Conservation (phyloP, 2,888 invertebrate genomes). For the Panorpa germanica region DNA sequence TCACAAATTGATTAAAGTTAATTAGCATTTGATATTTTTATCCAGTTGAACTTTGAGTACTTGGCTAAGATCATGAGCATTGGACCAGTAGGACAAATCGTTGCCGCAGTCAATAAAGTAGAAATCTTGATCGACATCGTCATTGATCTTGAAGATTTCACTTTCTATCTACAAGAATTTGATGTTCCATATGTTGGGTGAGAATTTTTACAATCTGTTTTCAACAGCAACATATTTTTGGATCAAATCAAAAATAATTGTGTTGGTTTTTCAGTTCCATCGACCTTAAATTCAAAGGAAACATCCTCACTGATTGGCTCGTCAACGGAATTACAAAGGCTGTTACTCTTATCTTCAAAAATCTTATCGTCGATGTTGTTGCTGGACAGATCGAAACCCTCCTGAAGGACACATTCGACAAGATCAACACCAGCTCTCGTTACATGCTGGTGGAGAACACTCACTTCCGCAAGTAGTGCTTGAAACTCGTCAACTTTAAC, state of each 20-base stretch:
- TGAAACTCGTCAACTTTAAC: too few species aligned
- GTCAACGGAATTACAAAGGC: slow-evolving; percentile 11
- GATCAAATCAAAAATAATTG: too few species aligned
- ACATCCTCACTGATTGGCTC: slow-evolving; percentile 13
- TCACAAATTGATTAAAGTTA: too few species aligned
- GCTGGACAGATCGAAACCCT: slow-evolving; percentile 10
- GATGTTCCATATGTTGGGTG: background rate
- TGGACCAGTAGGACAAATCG: background rate
- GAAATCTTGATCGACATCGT: background rate
- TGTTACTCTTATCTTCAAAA: slow-evolving; percentile 11
- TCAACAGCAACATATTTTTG: too few species aligned
- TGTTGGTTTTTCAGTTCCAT: slow-evolving; percentile 14
- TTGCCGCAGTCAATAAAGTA: background rate
- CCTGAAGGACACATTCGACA: slow-evolving; percentile 9
- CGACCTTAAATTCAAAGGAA: slow-evolving; percentile 13
- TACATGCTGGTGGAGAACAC: too few species aligned
- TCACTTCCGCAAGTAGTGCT: too few species aligned
- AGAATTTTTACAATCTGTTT: too few species aligned
- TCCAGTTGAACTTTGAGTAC: too few species aligned
- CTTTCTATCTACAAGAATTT: slow-evolving; percentile 3
- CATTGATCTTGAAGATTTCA: slow-evolving; percentile 1
- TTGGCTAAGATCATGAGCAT: slow-evolving; percentile 2
- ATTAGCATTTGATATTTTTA: too few species aligned
- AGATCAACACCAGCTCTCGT: too few species aligned
- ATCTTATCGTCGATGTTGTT: slow-evolving; percentile 11